Conservation (phyloP, 1,140 invertebrate genomes). For the Heliothis virescens region DNA sequence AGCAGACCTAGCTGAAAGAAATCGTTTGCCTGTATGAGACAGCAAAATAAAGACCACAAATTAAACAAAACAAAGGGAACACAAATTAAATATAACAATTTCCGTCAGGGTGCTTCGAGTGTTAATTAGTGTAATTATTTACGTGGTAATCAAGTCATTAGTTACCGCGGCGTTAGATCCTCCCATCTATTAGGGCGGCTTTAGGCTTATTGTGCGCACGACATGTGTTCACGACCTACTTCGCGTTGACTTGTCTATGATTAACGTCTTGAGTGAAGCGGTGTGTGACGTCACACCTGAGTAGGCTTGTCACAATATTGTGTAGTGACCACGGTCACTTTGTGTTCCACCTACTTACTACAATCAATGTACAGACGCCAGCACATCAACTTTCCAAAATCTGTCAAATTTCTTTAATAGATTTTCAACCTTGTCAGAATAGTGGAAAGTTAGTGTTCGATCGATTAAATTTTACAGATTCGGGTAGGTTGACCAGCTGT, state of each 20-base stretch:
- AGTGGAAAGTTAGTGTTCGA: too few species aligned
- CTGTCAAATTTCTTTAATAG: too few species aligned
- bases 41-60: not conserved
- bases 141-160: conserved; percentile 42
- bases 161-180: conserved; percentile 14
- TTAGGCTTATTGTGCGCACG: conserved; percentile 22
- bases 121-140: conserved; percentile 34
- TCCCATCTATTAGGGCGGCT: conserved; percentile 23
- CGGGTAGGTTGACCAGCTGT: too few species aligned
- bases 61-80: conserved; percentile 1
- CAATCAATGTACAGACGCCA: too few species aligned
- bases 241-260: not conserved
- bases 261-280: conserved; percentile 13
- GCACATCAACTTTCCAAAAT: too few species aligned
- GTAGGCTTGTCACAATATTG: too few species aligned
- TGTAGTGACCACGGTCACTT: too few species aligned
- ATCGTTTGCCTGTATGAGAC: not conserved
- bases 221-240: conserved; percentile 34
- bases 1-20: too few species aligned
- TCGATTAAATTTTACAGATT: too few species aligned
- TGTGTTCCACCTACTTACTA: too few species aligned
- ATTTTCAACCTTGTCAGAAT: too few species aligned
- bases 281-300: not conserved
- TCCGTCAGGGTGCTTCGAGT: not conserved
- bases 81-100: conserved; percentile 32